Evolutionary conservation across 1,140 invertebrate genomes (phyloP), one percentile per base, ranked within the genome.

Genomic region (Platyscapa corneri): DNA sequence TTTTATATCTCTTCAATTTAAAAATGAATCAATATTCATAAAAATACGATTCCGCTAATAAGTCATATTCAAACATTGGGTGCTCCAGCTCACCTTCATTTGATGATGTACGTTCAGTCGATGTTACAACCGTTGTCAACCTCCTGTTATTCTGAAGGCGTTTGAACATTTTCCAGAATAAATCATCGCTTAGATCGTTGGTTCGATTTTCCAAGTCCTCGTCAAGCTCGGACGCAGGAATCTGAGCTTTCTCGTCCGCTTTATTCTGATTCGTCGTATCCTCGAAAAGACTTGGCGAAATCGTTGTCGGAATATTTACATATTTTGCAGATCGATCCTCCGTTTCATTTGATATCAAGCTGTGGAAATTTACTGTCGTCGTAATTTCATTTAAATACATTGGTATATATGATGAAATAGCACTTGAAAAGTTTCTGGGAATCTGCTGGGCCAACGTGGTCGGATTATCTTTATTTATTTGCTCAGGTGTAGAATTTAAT

Each of bases 241-340:
- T 49, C 72, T 53, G 30, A 80, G 20, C 32, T 80, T 30, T 16
- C 56, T 3, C 60, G 20, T 14, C 67, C 60, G 16, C 67, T 65
- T 78, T 34, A 67, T 56, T 46, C 32, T 72, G 56, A 37, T 60
- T 70, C 32, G 3, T 27, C 27, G 37, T n/a, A 39, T 42, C n/a
- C 32, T 16, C 20, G 42, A 14, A 23, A 30, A 64, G 32, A 64
- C 46, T 32, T 34, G 60, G 12, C 23, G 74, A 56, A 32, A 2
- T 42, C 56, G 32, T 32, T 27, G 67, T 30, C 3, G 23, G 64
- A 70, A 76, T 86, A 72, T 76, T 74, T 56, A 32, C 49, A 83
- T 83, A 83, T 86, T 86, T 84, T 53, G 56, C 27, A 23, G 67
- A 84, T 81, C 76, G 82, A 84, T 81, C 72, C 72, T 84, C 70